Evolutionary conservation across 53 echinoderm and acorn worm species (phyloP), one percentile per base, ranked within the genome.

Genomic region (Henricia sp.): DNA sequence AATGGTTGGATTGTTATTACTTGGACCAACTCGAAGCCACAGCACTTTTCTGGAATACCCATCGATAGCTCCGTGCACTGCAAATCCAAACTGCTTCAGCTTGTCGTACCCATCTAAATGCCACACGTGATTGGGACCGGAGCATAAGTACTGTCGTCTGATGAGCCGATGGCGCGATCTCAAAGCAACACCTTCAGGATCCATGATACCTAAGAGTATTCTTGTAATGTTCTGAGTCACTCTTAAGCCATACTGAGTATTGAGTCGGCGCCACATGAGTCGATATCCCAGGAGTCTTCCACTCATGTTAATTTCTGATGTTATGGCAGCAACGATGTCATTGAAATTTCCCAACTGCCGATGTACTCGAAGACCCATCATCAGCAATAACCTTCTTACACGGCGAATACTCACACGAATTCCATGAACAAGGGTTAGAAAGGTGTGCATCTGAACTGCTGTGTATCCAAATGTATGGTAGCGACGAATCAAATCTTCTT

Each of bases 91-190:
- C 6, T 74, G 86, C 83, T 88, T 88, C 17, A 86, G 70, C 83
- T 92, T 92, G 70, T 93, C 93, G 26, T 77, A 90, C 5, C 90
- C 89, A 37, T 92, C 92, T 1, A 91, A 69, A 77, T 91, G 90
- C 54, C 83, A 83, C 1, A 90, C 26, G 10, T 82, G 66, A 48
- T 90, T 86, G 1, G 92, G 89, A 6, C 88, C 92, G 10, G 25
- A 38, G 60, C 51, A 68, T 3, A 38, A 35, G 56, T 91, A 91
- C 39, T 44, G 43, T 50, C 91, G 50, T 32, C 91, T 40, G 21
- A 56, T 41, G 36, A 88, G 58, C 35, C 84, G 84, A 66, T 62
- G 84, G 11, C 16, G 51, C 33, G 87, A 56, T 84, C 91, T 52
- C 25, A 39, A 21, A 10, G 67, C 59, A 4, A 91, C 91, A 51